Evolutionary conservation across 2,888 invertebrate genomes (phyloP), one percentile per base, ranked within the genome.

Genomic region (Eupithecia subumbrata): DNA sequence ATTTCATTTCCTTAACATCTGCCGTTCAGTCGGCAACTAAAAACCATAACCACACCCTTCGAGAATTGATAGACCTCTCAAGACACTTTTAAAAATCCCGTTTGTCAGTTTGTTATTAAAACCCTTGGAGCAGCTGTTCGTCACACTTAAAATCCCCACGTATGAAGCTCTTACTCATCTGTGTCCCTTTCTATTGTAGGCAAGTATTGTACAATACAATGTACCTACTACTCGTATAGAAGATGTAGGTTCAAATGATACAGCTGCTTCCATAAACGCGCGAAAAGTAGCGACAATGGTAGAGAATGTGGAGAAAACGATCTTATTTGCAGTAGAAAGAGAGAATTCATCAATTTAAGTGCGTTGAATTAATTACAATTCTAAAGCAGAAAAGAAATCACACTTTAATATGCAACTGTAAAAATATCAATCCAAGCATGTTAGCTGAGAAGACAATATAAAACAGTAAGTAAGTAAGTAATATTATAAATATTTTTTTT

Each of bases 111-210:
- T 72, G 69, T 73, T 76, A 76, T 73, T 78, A 70, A 83, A 81
- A 75, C 76, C 60, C 79, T 81, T 82, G 78, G 83, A 86, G 90
- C 92, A 92, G 92, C 91, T 92, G 92, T 87, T 86, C 87, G 85
- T 82, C 30, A 45, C 79, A 79, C 83, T 82, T 82, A 83, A 71
- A 77, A 73, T 69, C 71, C 71, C 25, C 56, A 40, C 43, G 16
- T 22, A 60, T 8, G 7, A 5, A 71, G 11, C 14, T 73, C n/a
- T 40, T 30, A 34, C 45, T 56, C 5, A 43, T 30, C 60, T 60
- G 43, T 63, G 69, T 3, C 40, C 16, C 52, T 69, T 67, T 66
- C 9, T 18, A 25, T 40, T 69, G 30, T 48, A 34, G 11, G 5
- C 34, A 16, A 34, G 9, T 16, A 64, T 9, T 18, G 30, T 34